Percentiles rank a stretch among this genome's conserved stretches.
phyloP scores from a whole-genome alignment of 2,113 vertebrate genomes.

The Origma solitaria region DNA sequence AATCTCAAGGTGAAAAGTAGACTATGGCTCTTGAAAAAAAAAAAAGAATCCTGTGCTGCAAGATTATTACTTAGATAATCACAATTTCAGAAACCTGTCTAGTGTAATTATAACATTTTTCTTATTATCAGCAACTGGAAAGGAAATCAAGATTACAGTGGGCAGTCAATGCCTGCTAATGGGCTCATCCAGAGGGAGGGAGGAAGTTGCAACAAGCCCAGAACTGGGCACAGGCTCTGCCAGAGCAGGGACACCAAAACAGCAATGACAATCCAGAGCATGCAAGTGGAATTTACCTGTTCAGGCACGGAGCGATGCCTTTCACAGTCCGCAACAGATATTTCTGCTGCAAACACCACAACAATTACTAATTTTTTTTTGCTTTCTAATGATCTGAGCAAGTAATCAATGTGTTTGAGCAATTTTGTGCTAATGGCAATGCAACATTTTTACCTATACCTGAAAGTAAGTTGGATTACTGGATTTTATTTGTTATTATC shows the following conservation, averaged over 20 bases:
- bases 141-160: neutral
- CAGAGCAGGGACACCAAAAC: neutral
- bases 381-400: neutral
- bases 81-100: neutral
- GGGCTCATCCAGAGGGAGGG: neutral
- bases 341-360: neutral
- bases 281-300: neutral
- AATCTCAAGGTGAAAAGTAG: neutral
- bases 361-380: neutral
- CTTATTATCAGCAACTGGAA: neutral
- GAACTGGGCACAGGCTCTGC: neutral
- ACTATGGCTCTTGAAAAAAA: neutral
- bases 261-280: neutral
- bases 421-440: neutral
- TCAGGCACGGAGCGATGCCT: neutral
- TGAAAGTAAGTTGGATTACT: neutral
- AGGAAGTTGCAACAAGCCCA: neutral
- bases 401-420: neutral
- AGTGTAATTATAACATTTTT: constrained; percentile 8
- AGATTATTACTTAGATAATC: constrained; percentile 15
- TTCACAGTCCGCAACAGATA: neutral
- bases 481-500: neutral
- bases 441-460: neutral
- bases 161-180: neutral
- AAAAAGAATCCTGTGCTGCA: neutral